Base-by-base conservation (phyloP, 2,113 vertebrate genomes). In the Tetrax tetrax region DNA sequence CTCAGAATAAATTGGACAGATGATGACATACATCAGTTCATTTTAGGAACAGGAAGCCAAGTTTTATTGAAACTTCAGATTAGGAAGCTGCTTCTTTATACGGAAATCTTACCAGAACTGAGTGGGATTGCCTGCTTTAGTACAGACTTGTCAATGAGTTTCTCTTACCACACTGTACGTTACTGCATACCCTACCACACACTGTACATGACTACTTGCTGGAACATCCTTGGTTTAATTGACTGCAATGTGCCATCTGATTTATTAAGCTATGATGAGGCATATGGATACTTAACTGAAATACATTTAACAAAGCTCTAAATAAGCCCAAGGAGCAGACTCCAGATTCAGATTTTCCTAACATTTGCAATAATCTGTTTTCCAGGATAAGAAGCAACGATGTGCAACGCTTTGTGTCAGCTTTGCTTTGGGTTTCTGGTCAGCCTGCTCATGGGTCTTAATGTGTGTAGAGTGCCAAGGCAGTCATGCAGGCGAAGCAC, bases 401-500 rank as follows among this genome's bases (percentile, higher is more conserved):
- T 2, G 9, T 2, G 0, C 18, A 21, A 31, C 21, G 16, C n/a
- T 25, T 37, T 27, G 50, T 53, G n/a, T 7, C 29, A 54, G 59
- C 14, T 63, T 41, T 53, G 31, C 23, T 33, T 43, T 59, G 47
- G 18, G 6, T 33, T 77, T 61, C 24, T 54, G 2, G 7, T 59
- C 48, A 76, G 66, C 37, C 61, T 38, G 29, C 14, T 61, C 59
- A 14, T 0, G 6, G 47, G 15, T 59, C 11, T 47, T 47, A 0
- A 3, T 0, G 2, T 8, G 11, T 0, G 3, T 10, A 0, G 2
- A 38, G 48, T 1, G 14, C 1, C 0, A 43, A n/a, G 72, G 38
- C 45, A 13, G 53, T 15, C 1, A 2, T 1, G 12, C 25, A 8
- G 59, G 61, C 66, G 47, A 45, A 60, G 71, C 31, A 7, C 18